A percentile compares a stretch with the other conserved stretches of the same genome.
These are phyloP conservation scores for Tethya wilhelma DNA, from an alignment of 37 sponge, comb jelly and placozoan species.

Conservation along the genomic window DNA sequence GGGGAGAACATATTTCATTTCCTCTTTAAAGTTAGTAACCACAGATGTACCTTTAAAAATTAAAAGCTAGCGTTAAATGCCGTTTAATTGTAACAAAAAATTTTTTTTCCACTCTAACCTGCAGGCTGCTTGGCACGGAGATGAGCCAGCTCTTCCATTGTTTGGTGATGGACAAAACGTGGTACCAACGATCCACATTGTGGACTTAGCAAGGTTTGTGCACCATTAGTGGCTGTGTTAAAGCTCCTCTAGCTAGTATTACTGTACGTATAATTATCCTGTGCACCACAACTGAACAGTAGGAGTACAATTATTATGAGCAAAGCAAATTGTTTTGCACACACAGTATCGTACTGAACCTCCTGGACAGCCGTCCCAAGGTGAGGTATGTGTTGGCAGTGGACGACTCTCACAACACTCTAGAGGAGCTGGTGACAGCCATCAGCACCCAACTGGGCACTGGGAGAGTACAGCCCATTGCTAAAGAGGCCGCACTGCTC, in stretches of 20 bases:
- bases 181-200: slow-evolving; percentile 90
- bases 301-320: neutral
- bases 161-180: slow-evolving; percentile 93
- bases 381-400: slow-evolving; percentile 87
- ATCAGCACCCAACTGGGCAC: slow-evolving; percentile 82
- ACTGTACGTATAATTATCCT: too few relatives aligned
- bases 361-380: slow-evolving; percentile 81
- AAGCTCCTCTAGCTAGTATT: too few relatives aligned
- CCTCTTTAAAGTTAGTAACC: slow-evolving; percentile 90
- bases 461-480: slow-evolving; percentile 52
- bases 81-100: neutral
- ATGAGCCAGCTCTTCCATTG: slow-evolving; percentile 51
- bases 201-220: slow-evolving; percentile 82
- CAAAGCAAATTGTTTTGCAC: neutral
- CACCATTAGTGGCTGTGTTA: too few relatives aligned
- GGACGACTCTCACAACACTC: slow-evolving; percentile 84
- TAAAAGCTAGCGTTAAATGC: too few relatives aligned
- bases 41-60: too few relatives aligned
- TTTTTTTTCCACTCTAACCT: neutral
- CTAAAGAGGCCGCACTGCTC: slow-evolving; percentile 77
- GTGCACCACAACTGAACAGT: too few relatives aligned
- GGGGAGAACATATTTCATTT: slow-evolving; percentile 90
- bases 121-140: slow-evolving; percentile 89
- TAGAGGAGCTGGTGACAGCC: slow-evolving; percentile 84
- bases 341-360: slow-evolving; percentile 66